Evolutionary conservation across 1,140 invertebrate species (phyloP), one percentile per base, ranked within the genome.

Genomic region (Temnothorax curvispinosus): DNA sequence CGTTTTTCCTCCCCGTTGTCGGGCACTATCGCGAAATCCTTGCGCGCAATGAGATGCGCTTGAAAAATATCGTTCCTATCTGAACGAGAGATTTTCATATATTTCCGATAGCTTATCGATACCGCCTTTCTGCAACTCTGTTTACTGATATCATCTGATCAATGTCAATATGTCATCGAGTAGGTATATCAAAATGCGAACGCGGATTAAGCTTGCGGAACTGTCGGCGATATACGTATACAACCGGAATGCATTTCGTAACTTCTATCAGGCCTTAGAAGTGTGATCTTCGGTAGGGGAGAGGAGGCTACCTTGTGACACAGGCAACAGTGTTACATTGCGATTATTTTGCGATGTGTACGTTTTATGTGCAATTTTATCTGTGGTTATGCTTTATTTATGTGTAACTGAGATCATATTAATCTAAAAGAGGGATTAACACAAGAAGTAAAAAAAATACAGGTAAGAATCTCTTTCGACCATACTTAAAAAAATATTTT

Each of bases 171-270:
- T 18, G 50, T 60, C 21, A 56, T 56, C 18, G 52, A 13, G 15
- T 27, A n/a, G 27, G 32, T 72, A 27, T 27, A 27, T 27, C 27
- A 27, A 27, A 72, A 32, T 47, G 52, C 65, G 38, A 71, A 15
- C 32, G 54, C 67, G 27, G 41, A 72, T 74, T 67, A 56, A 72
- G 38, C 54, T 35, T 60, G 38, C 65, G 32, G n/a, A 84, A 69
- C 72, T 87, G 77, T 69, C 86, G 27, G 38, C 18, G 27, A 15
- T 41, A 35, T 13, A 11, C 1, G 8, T 6, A 2, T 47, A 52
- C 35, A 13, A 44, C 2, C 8, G 9, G 41, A 65, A 47, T 64
- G 44, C 15, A n/a, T 84, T 82, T 82, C 69, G 21, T 74, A 50
- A 47, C 32, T 84, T 84, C 18, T 21, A 15, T 56, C 38, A 50